These are phyloP conservation scores for Pararge aegeria DNA, from an alignment of 1,140 invertebrate species.

Conservation along the genomic window DNA sequence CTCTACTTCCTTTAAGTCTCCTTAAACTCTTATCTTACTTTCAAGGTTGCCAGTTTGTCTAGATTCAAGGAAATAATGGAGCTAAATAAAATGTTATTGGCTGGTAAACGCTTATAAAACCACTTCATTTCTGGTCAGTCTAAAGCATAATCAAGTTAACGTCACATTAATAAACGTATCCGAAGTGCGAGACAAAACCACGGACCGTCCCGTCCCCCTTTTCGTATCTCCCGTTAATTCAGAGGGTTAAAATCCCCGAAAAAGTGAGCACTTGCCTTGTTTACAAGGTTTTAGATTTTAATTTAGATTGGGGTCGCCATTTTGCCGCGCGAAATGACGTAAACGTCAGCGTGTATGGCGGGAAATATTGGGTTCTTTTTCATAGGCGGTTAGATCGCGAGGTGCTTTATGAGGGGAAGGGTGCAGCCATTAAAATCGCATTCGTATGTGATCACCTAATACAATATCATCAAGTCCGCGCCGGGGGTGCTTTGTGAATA, in stretches of 20 bases:
- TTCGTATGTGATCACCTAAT: constrained; percentile 81
- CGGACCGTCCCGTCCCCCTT: constrained; percentile 48
- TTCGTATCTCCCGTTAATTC: constrained; percentile 74
- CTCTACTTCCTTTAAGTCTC: too few species aligned
- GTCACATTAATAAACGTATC: constrained; percentile 44
- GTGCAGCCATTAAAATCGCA: constrained; percentile 78
- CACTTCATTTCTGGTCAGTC: too few species aligned
- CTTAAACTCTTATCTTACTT: too few species aligned
- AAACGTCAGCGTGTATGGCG: constrained; percentile 41
- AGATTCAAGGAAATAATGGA: too few species aligned
- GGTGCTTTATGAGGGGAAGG: constrained; percentile 41
- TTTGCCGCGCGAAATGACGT: constrained; percentile 46
- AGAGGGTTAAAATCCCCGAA: constrained; percentile 80
- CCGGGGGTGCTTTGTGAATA: constrained; percentile 73
- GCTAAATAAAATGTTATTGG: too few species aligned
- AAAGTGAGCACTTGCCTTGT: constrained; percentile 82
- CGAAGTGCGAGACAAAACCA: constrained; percentile 51
- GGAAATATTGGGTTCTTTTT: constrained; percentile 46
- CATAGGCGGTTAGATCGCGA: constrained; percentile 33
- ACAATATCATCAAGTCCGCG: constrained; percentile 78
- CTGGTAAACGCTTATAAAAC: too few species aligned
- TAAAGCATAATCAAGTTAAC: constrained; percentile 37
- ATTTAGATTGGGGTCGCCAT: constrained; percentile 78
- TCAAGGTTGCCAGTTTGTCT: too few species aligned
- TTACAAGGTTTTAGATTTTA: constrained; percentile 82